These are phyloP conservation scores for Dasypus novemcinctus DNA, from an alignment of 2,113 vertebrate species.

Conservation along the genomic window DNA sequence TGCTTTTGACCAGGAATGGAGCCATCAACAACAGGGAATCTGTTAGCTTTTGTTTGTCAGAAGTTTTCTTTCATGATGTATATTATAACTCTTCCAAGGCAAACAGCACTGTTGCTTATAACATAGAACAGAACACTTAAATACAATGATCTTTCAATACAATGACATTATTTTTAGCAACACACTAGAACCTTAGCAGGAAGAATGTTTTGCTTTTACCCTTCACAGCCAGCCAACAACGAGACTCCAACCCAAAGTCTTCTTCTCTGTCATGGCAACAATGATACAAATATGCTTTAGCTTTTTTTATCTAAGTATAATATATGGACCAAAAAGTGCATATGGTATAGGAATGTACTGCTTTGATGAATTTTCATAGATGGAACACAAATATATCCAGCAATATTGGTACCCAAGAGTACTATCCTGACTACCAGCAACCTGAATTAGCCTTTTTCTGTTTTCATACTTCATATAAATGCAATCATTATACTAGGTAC, in stretches of 20 bases:
- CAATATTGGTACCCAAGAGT: background rate
- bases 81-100: conserved; percentile 2
- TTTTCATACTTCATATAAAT: background rate
- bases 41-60: background rate
- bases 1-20: background rate
- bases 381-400: background rate
- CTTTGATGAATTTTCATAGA: background rate
- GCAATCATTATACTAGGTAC: background rate
- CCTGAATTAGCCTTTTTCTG: background rate
- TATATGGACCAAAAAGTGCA: background rate
- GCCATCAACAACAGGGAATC: background rate
- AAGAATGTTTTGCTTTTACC: conserved; percentile 53
- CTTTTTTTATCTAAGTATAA: background rate
- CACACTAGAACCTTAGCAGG: background rate
- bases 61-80: background rate
- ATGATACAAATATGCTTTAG: background rate
- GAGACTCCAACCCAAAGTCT: background rate
- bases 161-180: background rate
- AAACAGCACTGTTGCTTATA: background rate
- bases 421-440: background rate
- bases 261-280: background rate
- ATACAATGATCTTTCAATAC: background rate
- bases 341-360: background rate
- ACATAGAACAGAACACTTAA: conserved; percentile 2
- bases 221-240: background rate